phyloP scores from a whole-genome alignment of 30 jellyfish, hydroid and myxozoan genomes.

The Pelagia noctiluca region DNA sequence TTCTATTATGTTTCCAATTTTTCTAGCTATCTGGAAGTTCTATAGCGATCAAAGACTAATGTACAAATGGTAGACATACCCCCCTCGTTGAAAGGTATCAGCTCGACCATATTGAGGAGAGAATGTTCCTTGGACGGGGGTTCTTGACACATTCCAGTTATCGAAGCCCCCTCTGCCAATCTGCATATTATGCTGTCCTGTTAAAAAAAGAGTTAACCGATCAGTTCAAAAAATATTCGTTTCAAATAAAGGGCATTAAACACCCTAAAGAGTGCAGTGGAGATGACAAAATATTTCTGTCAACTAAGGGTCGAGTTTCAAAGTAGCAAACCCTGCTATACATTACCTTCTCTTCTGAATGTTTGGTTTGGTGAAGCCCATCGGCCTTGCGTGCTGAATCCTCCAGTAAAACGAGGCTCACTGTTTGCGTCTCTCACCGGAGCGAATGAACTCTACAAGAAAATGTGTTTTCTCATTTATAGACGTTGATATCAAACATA shows the following conservation, averaged over 20 bases:
- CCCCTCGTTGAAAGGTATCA: conserved; percentile 63
- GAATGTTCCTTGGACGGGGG: conserved; percentile 49
- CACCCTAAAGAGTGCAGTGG: no score
- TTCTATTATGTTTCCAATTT: no score
- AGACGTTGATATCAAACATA: no score
- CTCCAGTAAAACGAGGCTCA: conserved; percentile 78
- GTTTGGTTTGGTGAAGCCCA: conserved; percentile 80
- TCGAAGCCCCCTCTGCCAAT: conserved; percentile 67
- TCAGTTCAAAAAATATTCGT: no score
- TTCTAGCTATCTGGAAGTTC: no score
- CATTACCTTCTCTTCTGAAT: conserved; percentile 69
- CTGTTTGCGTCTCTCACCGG: conserved; percentile 63
- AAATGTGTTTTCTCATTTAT: no score
- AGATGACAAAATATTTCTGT: no score
- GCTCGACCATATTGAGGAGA: conserved; percentile 69
- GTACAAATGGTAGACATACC: conserved; percentile 18
- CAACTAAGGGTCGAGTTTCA: no score
- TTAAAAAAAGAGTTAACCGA: not conserved
- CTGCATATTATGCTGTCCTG: conserved; percentile 67
- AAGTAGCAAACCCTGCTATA: not conserved
- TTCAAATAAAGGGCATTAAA: no score
- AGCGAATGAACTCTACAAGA: conserved; percentile 48
- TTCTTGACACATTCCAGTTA: conserved; percentile 39
- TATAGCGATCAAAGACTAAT: no score
- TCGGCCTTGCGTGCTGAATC: conserved; percentile 79